phyloP scores from a whole-genome alignment of 1,140 invertebrate genomes.

The Octopus bimaculoides region DNA sequence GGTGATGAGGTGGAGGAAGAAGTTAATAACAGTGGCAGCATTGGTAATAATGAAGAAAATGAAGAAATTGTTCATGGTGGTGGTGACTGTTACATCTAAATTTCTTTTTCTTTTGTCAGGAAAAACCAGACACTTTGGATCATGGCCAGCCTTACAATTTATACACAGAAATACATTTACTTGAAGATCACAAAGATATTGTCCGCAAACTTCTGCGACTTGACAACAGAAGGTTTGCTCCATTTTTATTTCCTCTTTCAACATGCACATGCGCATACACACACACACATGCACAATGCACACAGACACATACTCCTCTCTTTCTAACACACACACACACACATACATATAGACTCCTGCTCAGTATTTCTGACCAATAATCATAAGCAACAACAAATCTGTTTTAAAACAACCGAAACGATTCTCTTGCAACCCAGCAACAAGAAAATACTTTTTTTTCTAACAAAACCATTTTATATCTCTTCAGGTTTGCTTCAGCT shows the following conservation, averaged over 20 bases:
- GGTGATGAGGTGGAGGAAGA: too few species aligned
- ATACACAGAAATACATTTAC: conserved; percentile 40
- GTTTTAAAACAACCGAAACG: background rate
- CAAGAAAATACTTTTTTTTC: too few species aligned
- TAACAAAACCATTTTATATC: background rate
- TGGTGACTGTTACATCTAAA: too few species aligned
- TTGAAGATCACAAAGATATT: conserved; percentile 45
- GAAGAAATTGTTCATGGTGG: too few species aligned
- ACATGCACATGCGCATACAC: background rate
- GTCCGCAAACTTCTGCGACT: conserved; percentile 36
- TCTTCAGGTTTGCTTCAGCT: conserved; percentile 40
- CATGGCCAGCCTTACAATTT: conserved; percentile 41
- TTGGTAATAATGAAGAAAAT: too few species aligned
- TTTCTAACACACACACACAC: background rate
- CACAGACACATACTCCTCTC: background rate
- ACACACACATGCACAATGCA: background rate
- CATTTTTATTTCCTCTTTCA: background rate
- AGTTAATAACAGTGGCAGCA: too few species aligned
- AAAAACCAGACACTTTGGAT: conserved; percentile 25
- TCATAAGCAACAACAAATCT: background rate
- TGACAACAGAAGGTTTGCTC: conserved; percentile 36
- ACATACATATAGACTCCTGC: background rate
- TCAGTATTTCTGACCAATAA: background rate
- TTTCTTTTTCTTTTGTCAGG: conserved; percentile 16
- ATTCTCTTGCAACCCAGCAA: too few species aligned